Conservation (phyloP, 2,113 vertebrate species). For the Leuciscus idus region DNA sequence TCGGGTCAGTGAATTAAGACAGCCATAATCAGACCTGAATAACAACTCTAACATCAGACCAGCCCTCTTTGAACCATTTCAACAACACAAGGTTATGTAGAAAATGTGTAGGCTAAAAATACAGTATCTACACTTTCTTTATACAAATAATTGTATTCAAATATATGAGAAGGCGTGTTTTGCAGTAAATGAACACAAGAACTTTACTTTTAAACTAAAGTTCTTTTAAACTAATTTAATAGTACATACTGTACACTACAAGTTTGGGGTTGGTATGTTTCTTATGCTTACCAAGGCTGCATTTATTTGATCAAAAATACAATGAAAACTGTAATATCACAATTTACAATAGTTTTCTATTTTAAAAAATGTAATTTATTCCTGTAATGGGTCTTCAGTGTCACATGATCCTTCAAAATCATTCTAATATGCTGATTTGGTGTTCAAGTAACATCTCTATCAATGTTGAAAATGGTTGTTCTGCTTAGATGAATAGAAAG, state of each 20-base stretch:
- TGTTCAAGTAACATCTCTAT: background rate
- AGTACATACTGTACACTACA: too few relatives aligned
- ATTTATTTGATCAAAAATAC: too few relatives aligned
- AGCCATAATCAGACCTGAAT: background rate
- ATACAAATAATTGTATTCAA: background rate
- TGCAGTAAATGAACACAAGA: background rate
- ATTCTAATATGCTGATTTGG: background rate
- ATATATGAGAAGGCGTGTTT: background rate
- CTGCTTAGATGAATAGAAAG: background rate
- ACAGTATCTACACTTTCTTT: background rate
- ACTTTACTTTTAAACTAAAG: too few relatives aligned
- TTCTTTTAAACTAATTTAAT: too few relatives aligned
- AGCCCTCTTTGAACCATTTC: background rate
- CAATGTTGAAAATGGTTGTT: background rate
- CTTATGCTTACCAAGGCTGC: too few relatives aligned
- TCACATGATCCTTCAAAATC: background rate
- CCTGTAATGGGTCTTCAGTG: background rate
- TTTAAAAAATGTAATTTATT: too few relatives aligned
- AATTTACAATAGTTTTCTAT: too few relatives aligned
- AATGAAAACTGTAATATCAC: too few relatives aligned
- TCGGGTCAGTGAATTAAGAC: slow-evolving; percentile 29
- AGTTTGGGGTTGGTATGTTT: too few relatives aligned
- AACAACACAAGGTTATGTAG: background rate
- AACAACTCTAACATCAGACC: background rate
- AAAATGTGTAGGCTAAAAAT: background rate